Evolutionary conservation across 1,140 invertebrate species (phyloP).

Genomic region (Philotrypesis tridentata): DNA sequence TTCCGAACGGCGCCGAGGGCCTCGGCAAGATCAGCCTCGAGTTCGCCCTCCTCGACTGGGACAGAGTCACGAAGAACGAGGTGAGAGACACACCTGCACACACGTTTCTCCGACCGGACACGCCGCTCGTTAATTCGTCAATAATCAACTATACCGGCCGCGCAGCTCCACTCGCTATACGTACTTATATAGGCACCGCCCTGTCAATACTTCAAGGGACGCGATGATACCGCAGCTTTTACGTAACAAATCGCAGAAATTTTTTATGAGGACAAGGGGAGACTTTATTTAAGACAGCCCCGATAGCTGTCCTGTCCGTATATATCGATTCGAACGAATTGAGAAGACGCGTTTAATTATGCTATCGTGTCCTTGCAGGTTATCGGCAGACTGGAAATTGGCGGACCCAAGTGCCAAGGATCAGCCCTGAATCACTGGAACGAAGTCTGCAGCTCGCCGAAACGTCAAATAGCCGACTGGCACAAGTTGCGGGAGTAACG

Average conservation of each 20-base stretch:
- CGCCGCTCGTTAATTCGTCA: no score
- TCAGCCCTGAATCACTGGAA: constrained; percentile 95
- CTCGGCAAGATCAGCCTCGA: constrained; percentile 93
- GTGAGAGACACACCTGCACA: constrained; percentile 76
- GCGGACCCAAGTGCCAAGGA: constrained; percentile 84
- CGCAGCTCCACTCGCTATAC: no score
- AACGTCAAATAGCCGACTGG: constrained; percentile 98
- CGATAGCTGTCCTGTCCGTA: no score
- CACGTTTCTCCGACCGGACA: no score
- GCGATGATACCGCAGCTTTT: no score
- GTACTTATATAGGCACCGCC: no score
- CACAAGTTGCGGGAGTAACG: constrained; percentile 93
- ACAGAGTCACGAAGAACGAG: constrained; percentile 98
- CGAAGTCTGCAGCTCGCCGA: constrained; percentile 95
- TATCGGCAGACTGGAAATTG: constrained; percentile 94
- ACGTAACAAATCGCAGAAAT: no score
- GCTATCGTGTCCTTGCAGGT: constrained; percentile 79
- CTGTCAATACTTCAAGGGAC: no score
- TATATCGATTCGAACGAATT: background rate
- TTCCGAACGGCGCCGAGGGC: constrained; percentile 84
- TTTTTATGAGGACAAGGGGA: background rate
- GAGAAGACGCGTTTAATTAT: no score
- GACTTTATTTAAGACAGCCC: background rate
- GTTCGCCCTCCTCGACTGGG: constrained; percentile 96
- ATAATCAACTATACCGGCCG: no score